phyloP scores from a whole-genome alignment of 2,113 vertebrate species.

The Bambusicola thoracicus region DNA sequence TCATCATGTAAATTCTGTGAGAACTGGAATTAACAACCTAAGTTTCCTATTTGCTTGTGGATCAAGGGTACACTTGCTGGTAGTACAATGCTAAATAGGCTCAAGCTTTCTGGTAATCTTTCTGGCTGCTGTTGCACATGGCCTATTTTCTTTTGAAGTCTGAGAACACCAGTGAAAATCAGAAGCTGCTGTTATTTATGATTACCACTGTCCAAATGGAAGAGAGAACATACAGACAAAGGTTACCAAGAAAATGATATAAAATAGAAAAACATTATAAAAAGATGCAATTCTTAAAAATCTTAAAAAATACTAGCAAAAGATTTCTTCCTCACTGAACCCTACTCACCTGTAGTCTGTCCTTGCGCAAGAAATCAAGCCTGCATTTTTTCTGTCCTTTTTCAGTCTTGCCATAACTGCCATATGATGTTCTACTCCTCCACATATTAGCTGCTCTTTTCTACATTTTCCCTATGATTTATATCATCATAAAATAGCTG shows the following conservation, averaged over 20 bases:
- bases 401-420: background rate
- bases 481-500: slow-evolving; percentile 9
- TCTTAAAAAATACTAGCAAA: background rate
- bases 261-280: background rate
- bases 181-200: background rate
- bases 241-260: background rate
- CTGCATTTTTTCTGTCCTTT: background rate
- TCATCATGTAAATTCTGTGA: background rate
- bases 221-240: background rate
- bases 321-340: background rate
- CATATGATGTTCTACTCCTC: slow-evolving; percentile 28
- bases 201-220: background rate
- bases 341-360: background rate
- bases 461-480: slow-evolving; percentile 29
- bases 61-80: background rate
- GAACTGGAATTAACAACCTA: background rate
- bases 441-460: background rate
- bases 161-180: background rate
- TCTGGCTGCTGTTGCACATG: background rate
- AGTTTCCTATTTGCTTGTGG: background rate
- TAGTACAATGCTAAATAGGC: background rate
- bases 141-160: background rate
- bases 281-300: background rate
- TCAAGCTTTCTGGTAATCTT: background rate
- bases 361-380: background rate